Evolutionary conservation across 2,113 vertebrate species (phyloP).

Genomic region (Monopterus albus): DNA sequence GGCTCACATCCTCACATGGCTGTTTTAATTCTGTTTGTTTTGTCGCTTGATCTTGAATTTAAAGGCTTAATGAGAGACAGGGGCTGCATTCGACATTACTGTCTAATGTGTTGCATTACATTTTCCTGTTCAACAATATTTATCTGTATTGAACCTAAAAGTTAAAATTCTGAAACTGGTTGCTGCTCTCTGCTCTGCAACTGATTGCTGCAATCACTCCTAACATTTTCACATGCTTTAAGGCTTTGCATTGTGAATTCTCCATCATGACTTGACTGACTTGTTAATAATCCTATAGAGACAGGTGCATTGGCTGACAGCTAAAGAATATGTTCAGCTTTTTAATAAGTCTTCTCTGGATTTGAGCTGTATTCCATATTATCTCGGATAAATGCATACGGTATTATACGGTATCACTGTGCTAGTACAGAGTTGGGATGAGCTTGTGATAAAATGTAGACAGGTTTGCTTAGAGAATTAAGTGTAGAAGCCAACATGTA

Average conservation of each 20-base stretch:
- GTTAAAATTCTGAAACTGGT: not conserved
- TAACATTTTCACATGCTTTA: not conserved
- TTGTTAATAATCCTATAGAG: conserved; percentile 21
- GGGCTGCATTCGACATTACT: not conserved
- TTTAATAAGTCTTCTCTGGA: conserved; percentile 1
- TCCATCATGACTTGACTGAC: not conserved
- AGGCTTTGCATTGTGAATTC: not conserved
- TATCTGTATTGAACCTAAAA: not conserved
- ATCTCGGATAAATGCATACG: conserved; percentile 33
- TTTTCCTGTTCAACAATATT: not conserved
- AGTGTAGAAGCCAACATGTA: conserved; percentile 64
- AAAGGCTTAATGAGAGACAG: too few species aligned
- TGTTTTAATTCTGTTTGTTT: not conserved
- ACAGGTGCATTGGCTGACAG: not conserved
- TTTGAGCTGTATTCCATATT: conserved; percentile 45
- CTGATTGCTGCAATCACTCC: not conserved
- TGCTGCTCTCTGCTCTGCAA: not conserved
- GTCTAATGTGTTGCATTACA: not conserved
- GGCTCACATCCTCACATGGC: too few species aligned
- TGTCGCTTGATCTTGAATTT: not conserved
- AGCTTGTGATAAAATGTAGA: conserved; percentile 54
- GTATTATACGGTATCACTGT: conserved; percentile 4
- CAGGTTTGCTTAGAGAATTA: conserved; percentile 61
- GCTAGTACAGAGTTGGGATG: conserved; percentile 8
- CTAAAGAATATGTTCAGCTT: conserved; percentile 18